These are phyloP conservation scores for Pyrocoelia pectoralis DNA, from an alignment of 2,888 invertebrate genomes.

Conservation along the genomic window DNA sequence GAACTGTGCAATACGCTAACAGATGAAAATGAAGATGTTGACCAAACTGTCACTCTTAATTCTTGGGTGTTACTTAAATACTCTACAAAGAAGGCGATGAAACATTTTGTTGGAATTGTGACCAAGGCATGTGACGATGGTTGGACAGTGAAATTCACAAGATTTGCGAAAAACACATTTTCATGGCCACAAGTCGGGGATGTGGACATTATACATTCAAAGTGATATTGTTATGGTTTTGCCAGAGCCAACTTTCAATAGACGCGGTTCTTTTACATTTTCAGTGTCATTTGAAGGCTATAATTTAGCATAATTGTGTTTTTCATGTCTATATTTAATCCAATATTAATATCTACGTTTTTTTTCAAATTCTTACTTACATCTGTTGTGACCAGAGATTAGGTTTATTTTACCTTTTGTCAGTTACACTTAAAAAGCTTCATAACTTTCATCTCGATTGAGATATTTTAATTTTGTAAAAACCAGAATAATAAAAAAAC, in stretches of 20 bases:
- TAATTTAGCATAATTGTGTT: not conserved
- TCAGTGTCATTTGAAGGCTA: constrained; percentile 12
- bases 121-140: no score
- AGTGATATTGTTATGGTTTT: constrained; percentile 34
- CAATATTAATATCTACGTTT: not conserved
- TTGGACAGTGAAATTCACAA: no score
- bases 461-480: constrained; percentile 17
- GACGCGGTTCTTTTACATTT: constrained; percentile 14
- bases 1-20: not conserved
- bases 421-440: not conserved
- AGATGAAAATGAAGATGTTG: not conserved
- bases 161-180: no score
- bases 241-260: constrained; percentile 27
- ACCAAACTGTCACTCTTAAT: constrained; percentile 3
- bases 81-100: not conserved
- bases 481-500: constrained; percentile 13
- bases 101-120: not conserved
- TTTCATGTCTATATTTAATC: no score
- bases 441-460: constrained; percentile 7
- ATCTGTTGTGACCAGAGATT: not conserved
- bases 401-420: not conserved
- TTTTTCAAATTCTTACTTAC: not conserved
- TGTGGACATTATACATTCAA: constrained; percentile 30
- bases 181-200: not conserved
- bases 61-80: constrained; percentile 1